Conservation (phyloP, 2,797 vertebrate genomes). For the Aplochiton taeniatus region DNA sequence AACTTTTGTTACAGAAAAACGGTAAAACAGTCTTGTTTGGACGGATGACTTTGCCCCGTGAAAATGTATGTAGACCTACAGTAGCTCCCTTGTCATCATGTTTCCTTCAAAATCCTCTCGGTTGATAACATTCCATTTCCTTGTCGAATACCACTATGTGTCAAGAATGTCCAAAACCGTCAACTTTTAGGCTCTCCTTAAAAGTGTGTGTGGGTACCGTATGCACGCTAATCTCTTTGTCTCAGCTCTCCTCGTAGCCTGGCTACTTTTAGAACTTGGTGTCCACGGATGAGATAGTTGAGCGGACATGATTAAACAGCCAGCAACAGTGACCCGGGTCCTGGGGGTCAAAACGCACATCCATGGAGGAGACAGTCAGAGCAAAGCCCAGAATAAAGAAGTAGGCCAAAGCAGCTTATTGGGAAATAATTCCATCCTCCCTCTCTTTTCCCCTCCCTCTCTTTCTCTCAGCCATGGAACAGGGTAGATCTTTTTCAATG, state of each 20-base stretch:
- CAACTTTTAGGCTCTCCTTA: slow-evolving; percentile 20
- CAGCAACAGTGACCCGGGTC: slow-evolving; percentile 23
- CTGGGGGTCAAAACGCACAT: slow-evolving; percentile 26
- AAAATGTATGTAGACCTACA: background rate
- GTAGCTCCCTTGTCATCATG: slow-evolving; percentile 40
- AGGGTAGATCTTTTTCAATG: slow-evolving; percentile 34
- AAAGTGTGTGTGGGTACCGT: slow-evolving; percentile 12
- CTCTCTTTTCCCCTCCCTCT: slow-evolving; percentile 1
- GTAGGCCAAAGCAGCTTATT: slow-evolving; percentile 1
- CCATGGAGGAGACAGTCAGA: slow-evolving; percentile 33
- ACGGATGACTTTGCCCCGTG: too few species aligned
- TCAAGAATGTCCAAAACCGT: slow-evolving; percentile 46
- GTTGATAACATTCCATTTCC: too few species aligned
- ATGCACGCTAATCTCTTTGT: slow-evolving; percentile 31
- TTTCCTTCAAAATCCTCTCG: slow-evolving; percentile 18
- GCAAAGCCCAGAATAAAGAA: slow-evolving; percentile 26
- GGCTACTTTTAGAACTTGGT: slow-evolving; percentile 21
- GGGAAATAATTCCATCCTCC: slow-evolving; percentile 13
- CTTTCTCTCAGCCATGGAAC: slow-evolving; percentile 4
- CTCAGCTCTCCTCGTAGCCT: slow-evolving; percentile 23
- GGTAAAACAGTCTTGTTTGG: too few species aligned
- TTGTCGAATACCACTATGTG: too few species aligned
- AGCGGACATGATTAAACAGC: slow-evolving; percentile 39
- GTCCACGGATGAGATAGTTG: slow-evolving; percentile 28
- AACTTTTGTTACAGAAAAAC: too few species aligned